These are phyloP conservation scores for Karalla daura DNA, from an alignment of 2,797 vertebrate genomes.

Conservation along the genomic window DNA sequence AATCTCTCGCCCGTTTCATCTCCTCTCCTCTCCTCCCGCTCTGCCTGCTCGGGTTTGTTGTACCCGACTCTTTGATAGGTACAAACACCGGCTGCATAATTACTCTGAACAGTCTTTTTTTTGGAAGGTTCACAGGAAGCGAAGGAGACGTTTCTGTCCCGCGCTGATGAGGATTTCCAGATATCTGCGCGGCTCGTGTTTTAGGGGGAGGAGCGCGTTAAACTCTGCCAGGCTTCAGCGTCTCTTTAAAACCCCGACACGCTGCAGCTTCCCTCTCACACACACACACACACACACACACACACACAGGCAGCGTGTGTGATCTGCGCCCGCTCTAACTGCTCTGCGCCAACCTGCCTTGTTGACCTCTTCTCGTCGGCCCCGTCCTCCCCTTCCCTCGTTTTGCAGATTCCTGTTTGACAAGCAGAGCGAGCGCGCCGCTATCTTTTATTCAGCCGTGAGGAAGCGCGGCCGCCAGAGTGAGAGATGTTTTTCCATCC, in stretches of 20 bases:
- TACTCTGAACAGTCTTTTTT: slow-evolving; percentile 44
- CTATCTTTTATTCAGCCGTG: slow-evolving; percentile 10
- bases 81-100: slow-evolving; percentile 60
- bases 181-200: slow-evolving; percentile 12
- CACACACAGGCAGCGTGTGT: no score
- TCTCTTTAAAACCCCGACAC: slow-evolving; percentile 30
- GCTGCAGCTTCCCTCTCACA: slow-evolving; percentile 20
- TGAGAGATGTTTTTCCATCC: background rate
- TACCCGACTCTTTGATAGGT: slow-evolving; percentile 55
- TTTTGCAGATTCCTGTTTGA: slow-evolving; percentile 9
- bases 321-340: no score
- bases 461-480: background rate
- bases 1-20: slow-evolving; percentile 59
- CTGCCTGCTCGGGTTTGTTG: slow-evolving; percentile 45
- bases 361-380: no score
- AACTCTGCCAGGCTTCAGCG: background rate
- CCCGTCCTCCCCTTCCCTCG: slow-evolving; percentile 1
- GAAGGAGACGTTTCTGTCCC: slow-evolving; percentile 32
- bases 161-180: slow-evolving; percentile 22
- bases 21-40: slow-evolving; percentile 24
- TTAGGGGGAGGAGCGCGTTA: background rate
- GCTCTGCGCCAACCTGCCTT: slow-evolving; percentile 8
- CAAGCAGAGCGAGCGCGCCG: background rate
- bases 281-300: no score
- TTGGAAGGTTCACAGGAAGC: slow-evolving; percentile 7